Percentiles rank a stretch among this genome's conserved stretches.
Evolutionary conservation across 2,888 invertebrate species (phyloP).

Genomic region (Harpalus rubripes): DNA sequence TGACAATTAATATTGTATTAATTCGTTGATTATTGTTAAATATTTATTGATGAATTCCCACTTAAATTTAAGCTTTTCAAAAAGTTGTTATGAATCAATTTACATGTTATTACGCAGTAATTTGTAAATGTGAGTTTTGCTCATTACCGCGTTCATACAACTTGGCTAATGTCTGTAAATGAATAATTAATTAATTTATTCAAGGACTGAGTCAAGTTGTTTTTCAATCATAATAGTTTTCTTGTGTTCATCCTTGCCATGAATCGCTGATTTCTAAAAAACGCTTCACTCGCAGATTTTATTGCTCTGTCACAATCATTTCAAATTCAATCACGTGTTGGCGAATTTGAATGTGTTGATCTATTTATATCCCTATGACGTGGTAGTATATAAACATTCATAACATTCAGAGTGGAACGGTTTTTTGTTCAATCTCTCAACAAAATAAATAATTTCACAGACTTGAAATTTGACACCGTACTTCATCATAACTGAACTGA

Average conservation of each 20-base stretch:
- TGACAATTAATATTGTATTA: neutral
- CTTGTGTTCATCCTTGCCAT: conserved; percentile 52
- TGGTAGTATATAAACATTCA: conserved; percentile 36
- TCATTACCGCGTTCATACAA: conserved; percentile 52
- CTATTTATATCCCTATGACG: conserved; percentile 50
- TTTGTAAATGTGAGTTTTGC: conserved; percentile 49
- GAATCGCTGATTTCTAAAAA: conserved; percentile 33
- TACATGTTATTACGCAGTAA: conserved; percentile 42
- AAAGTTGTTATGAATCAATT: conserved; percentile 45
- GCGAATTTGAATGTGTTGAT: conserved; percentile 47
- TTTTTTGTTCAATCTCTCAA: conserved; percentile 43
- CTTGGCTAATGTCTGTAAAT: conserved; percentile 54
- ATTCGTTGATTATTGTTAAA: neutral
- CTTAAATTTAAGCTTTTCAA: neutral
- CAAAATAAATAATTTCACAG: conserved; percentile 35
- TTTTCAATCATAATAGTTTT: conserved; percentile 56
- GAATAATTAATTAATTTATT: conserved; percentile 62
- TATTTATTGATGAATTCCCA: neutral
- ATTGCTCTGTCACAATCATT: conserved; percentile 15
- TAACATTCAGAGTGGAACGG: conserved; percentile 37
- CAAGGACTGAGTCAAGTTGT: conserved; percentile 60
- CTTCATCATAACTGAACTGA: conserved; percentile 7
- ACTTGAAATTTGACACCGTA: conserved; percentile 20
- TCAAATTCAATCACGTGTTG: conserved; percentile 38
- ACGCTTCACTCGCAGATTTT: conserved; percentile 8